These are phyloP conservation scores for Agonopterix heracliana DNA, from an alignment of 2,888 invertebrate species.

Conservation along the genomic window DNA sequence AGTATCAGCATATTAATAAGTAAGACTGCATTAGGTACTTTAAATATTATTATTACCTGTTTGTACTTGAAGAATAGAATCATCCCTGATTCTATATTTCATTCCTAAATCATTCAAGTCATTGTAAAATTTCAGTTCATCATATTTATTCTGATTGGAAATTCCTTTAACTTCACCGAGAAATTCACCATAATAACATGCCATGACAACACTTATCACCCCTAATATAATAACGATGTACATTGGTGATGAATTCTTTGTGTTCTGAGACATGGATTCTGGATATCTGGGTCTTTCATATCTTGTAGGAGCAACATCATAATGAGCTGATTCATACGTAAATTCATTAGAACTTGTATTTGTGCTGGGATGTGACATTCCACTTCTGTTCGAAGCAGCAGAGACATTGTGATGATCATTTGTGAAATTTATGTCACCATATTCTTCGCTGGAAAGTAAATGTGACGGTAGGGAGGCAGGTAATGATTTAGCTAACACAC, in stretches of 20 bases:
- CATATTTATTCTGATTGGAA: slow-evolving; percentile 23
- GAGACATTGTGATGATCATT: neutral
- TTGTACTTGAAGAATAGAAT: slow-evolving; percentile 50
- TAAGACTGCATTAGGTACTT: too few relatives aligned
- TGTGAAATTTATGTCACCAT: slow-evolving; percentile 16
- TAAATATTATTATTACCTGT: slow-evolving; percentile 33
- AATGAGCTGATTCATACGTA: neutral
- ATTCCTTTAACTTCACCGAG: slow-evolving; percentile 1
- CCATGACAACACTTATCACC: slow-evolving; percentile 8
- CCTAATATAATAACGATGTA: slow-evolving; percentile 5
- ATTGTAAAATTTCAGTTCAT: slow-evolving; percentile 41
- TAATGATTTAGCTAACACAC: slow-evolving; percentile 55
- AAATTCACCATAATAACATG: slow-evolving; percentile 6
- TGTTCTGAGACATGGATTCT: neutral
- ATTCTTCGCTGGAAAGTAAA: slow-evolving; percentile 51
- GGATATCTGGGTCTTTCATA: neutral
- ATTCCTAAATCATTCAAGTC: slow-evolving; percentile 43
- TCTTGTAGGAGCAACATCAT: neutral
- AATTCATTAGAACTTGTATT: neutral
- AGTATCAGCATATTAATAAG: too few relatives aligned
- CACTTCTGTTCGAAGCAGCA: neutral
- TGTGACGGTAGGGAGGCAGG: slow-evolving; percentile 47
- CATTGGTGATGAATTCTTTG: neutral
- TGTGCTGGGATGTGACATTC: neutral
- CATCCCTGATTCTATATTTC: slow-evolving; percentile 46